Evolutionary conservation across 2,888 invertebrate genomes (phyloP).

Genomic region (Syrphus vitripennis): DNA sequence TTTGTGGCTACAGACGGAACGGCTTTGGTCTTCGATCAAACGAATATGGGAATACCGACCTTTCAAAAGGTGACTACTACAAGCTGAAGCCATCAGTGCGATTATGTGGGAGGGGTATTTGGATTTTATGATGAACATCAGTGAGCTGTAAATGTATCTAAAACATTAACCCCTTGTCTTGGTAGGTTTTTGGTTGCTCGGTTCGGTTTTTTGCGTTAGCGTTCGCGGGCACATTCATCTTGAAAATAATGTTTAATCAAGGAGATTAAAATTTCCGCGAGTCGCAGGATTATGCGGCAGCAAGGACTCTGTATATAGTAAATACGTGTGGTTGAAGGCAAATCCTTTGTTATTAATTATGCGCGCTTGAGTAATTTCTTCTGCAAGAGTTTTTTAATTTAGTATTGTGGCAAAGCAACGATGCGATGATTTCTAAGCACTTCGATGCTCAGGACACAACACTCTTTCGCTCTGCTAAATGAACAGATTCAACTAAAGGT

Average conservation of each 20-base stretch:
- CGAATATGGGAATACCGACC: slow-evolving; percentile 43
- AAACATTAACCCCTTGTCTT: slow-evolving; percentile 60
- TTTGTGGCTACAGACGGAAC: slow-evolving; percentile 33
- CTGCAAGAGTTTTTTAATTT: slow-evolving; percentile 60
- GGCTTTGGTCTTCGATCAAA: slow-evolving; percentile 62
- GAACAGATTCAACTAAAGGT: not conserved
- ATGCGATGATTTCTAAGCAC: slow-evolving; percentile 66
- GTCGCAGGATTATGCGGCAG: slow-evolving; percentile 59
- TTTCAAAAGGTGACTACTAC: slow-evolving; percentile 23
- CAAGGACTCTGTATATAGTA: not conserved
- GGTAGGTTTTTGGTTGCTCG: slow-evolving; percentile 2
- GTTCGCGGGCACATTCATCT: slow-evolving; percentile 67
- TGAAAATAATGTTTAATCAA: slow-evolving; percentile 72
- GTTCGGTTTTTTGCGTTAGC: slow-evolving; percentile 11
- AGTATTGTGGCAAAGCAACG: slow-evolving; percentile 52
- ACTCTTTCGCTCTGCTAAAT: not conserved
- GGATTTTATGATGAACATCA: slow-evolving; percentile 41
- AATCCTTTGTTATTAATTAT: slow-evolving; percentile 72
- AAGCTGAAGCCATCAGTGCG: not conserved
- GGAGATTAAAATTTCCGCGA: slow-evolving; percentile 72
- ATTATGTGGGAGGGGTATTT: slow-evolving; percentile 4
- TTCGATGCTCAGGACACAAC: slow-evolving; percentile 27
- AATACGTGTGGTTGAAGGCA: not conserved
- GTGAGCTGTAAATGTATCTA: slow-evolving; percentile 67
- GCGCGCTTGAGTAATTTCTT: slow-evolving; percentile 70